Percentiles rank a stretch among this genome's conserved stretches.
These are phyloP conservation scores for Gibbula magus DNA, from an alignment of 2,888 invertebrate species.

Conservation along the genomic window DNA sequence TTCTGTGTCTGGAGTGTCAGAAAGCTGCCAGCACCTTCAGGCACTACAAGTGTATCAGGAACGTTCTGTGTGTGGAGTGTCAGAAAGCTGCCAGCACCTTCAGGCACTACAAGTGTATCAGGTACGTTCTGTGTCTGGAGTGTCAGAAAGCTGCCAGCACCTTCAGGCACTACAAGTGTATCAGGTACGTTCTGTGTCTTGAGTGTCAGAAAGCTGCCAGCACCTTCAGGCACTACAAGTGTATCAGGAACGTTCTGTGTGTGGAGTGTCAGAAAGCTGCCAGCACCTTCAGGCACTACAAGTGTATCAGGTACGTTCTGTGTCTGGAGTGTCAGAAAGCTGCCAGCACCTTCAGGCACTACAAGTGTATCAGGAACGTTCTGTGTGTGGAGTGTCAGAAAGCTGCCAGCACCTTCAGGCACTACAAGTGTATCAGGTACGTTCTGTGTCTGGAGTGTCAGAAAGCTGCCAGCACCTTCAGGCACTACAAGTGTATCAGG, in stretches of 20 bases:
- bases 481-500: constrained; percentile 91
- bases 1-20: constrained; percentile 90
- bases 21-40: constrained; percentile 88
- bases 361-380: constrained; percentile 85
- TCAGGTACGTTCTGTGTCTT: constrained; percentile 83
- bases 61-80: constrained; percentile 87
- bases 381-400: constrained; percentile 90
- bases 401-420: constrained; percentile 88
- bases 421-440: constrained; percentile 88
- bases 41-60: constrained; percentile 90
- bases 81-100: constrained; percentile 89
- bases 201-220: constrained; percentile 91
- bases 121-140: constrained; percentile 84
- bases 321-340: constrained; percentile 91
- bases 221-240: constrained; percentile 90
- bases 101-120: constrained; percentile 91
- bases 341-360: constrained; percentile 89
- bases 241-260: constrained; percentile 85
- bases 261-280: constrained; percentile 92
- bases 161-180: constrained; percentile 92
- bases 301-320: constrained; percentile 85
- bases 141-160: constrained; percentile 90
- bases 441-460: constrained; percentile 90
- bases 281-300: constrained; percentile 88
- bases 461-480: constrained; percentile 87